Evolutionary conservation across 2,797 vertebrate species (phyloP).

Genomic region (Clarias pachynema): DNA sequence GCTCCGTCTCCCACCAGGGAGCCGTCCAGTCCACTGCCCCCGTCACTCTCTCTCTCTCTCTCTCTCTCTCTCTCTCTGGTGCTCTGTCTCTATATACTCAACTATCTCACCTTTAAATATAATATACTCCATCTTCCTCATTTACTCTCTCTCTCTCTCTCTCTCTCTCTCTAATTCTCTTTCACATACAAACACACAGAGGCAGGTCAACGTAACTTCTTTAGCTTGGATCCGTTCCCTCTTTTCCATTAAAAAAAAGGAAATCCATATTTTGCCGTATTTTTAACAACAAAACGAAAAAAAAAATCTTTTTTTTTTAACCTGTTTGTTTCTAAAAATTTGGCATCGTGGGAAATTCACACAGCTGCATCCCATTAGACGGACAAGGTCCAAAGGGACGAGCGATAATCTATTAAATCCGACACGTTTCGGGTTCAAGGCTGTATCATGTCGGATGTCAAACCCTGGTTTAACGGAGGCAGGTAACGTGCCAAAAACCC

Average conservation of each 20-base stretch:
- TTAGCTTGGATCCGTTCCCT: background rate
- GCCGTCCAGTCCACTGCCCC: conserved; percentile 45
- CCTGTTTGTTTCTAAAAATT: conserved; percentile 8
- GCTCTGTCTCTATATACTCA: conserved; percentile 26
- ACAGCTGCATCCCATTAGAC: conserved; percentile 47
- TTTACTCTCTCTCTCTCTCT: conserved; percentile 27
- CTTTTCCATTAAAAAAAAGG: background rate
- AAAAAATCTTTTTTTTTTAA: background rate
- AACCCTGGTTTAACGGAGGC: conserved; percentile 58
- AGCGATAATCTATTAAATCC: conserved; percentile 47
- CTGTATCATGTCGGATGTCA: conserved; percentile 51
- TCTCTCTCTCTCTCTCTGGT: background rate
- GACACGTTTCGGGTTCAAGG: conserved; percentile 12
- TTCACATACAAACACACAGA: background rate
- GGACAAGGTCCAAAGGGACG: conserved; percentile 45
- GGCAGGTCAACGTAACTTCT: background rate
- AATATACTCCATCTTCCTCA: conserved; percentile 32
- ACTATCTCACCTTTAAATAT: conserved; percentile 17
- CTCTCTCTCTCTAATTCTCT: conserved; percentile 37
- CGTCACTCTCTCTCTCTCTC: conserved; percentile 9
- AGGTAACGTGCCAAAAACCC: conserved; percentile 20
- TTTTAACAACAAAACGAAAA: background rate
- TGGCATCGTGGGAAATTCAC: conserved; percentile 46
- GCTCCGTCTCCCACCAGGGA: conserved; percentile 52
- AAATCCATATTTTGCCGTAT: background rate